Percentiles rank a stretch among this genome's conserved stretches.
Evolutionary conservation across 2,888 invertebrate genomes (phyloP).

Genomic region (Liodrosophila aerea): DNA sequence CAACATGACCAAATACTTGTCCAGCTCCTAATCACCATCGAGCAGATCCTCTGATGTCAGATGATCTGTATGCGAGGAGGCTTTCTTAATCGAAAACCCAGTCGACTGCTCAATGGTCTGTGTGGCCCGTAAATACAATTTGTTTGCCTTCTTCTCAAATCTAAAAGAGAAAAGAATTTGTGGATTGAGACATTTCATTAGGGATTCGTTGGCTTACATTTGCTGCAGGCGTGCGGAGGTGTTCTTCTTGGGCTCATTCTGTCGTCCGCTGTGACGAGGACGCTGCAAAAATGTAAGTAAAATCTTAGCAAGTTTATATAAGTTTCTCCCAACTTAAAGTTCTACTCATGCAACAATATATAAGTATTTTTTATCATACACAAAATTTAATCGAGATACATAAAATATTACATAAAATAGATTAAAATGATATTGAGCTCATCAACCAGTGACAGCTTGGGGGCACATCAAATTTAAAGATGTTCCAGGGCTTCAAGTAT

Average conservation of each 20-base stretch:
- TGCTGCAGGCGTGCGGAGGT: constrained; percentile 92
- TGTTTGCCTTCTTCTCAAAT: constrained; percentile 91
- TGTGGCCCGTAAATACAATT: constrained; percentile 91
- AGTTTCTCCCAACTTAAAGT: background rate
- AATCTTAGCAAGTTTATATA: background rate
- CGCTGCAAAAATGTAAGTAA: constrained; percentile 63
- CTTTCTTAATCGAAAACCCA: constrained; percentile 87
- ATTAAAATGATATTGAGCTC: constrained; percentile 18
- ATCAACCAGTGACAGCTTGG: constrained; percentile 36
- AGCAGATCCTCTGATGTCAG: constrained; percentile 80
- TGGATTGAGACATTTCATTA: no score
- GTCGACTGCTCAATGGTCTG: constrained; percentile 92
- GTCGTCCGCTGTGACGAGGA: constrained; percentile 84
- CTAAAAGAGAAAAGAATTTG: constrained; percentile 81
- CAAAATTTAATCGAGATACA: no score
- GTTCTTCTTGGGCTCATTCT: constrained; percentile 88
- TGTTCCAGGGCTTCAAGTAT: constrained; percentile 69
- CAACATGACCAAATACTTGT: constrained; percentile 91
- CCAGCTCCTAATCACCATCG: constrained; percentile 90
- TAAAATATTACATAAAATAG: constrained; percentile 6
- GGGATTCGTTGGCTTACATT: constrained; percentile 85
- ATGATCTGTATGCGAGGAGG: constrained; percentile 80
- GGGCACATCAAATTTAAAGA: constrained; percentile 32
- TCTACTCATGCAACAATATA: no score
- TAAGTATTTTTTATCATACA: no score